Base-by-base conservation (phyloP, 2,797 vertebrate species). In the Hydrolagus colliei region DNA sequence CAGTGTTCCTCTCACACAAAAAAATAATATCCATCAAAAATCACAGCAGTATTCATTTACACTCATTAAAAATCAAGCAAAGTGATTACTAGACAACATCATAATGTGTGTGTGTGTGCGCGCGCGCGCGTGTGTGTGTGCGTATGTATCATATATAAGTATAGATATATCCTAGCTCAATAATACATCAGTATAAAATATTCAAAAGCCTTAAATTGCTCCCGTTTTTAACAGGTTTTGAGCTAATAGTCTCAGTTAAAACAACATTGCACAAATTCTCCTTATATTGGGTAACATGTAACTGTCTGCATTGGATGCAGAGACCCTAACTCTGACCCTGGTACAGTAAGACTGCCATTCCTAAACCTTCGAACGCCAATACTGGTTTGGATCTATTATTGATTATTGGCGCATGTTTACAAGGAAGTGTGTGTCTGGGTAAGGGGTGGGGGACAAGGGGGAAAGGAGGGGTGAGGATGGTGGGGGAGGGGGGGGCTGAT, bases 1-100 rank as follows among this genome's bases (percentile, higher is more conserved):
- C 97, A 99, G 97, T 97, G 97, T 96, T 97, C 96, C 95, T 52
- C 41, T 96, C 92, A 97, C 96, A 97, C 93, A 91, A 93, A 94
- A 27, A 84, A 84, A 84, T 84, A 84, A 67, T 84, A 95, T 91
- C 41, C 41, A 52, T 52, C 41, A 94, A 93, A 95, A 96, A 96
- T 95, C 97, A 98, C 96, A 96, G 96, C 94, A 94, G 92, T 88
- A 91, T 96, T 93, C 92, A 95, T 94, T 96, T 93, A 94, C 93
- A 91, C 91, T 91, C 93, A 93, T 93, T 92, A 93, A 93, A 89
- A 90, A 92, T 90, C 93, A 93, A 84, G 94, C 94, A 90, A 92
- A 96, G 96, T 96, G 94, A 95, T 95, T 95, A 96, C 95, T 92
- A 95, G 97, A 97, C 94, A 95, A 92, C 90, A 88, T 94, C 79